A percentile compares a stretch with the other conserved stretches of the same genome.
These are phyloP conservation scores for Tineola bisselliella DNA, from an alignment of 2,888 invertebrate genomes.

Conservation along the genomic window DNA sequence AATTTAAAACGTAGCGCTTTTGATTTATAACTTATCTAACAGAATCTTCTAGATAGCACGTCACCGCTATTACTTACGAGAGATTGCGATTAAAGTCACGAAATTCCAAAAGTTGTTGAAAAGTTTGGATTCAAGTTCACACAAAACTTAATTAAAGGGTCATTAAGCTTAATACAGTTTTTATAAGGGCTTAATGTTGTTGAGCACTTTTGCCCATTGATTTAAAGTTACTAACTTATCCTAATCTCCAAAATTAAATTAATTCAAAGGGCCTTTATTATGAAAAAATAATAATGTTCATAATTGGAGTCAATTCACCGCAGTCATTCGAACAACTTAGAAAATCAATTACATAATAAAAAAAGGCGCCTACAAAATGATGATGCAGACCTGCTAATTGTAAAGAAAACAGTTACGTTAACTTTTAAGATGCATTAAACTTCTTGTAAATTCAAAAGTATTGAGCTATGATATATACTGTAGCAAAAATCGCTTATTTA, in stretches of 20 bases:
- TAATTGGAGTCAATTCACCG: too few species aligned
- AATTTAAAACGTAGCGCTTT: not conserved
- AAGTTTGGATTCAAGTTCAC: not conserved
- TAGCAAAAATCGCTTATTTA: not conserved
- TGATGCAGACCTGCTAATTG: too few species aligned
- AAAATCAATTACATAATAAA: too few species aligned
- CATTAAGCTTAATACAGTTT: not conserved
- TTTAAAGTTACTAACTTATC: not conserved
- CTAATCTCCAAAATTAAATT: not conserved
- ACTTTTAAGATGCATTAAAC: too few species aligned
- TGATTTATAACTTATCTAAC: not conserved
- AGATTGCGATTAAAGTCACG: not conserved
- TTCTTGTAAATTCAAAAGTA: too few species aligned
- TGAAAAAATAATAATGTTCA: too few species aligned
- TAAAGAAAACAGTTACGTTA: too few species aligned
- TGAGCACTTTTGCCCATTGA: not conserved
- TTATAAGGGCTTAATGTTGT: not conserved
- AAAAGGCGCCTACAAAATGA: too few species aligned
- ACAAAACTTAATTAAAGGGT: not conserved
- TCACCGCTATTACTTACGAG: not conserved
- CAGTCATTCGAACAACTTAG: too few species aligned
- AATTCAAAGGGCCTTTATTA: too few species aligned
- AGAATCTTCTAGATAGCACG: not conserved
- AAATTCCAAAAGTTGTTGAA: not conserved
- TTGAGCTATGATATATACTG: too few species aligned